These are phyloP conservation scores for Xenopus borealis DNA, from an alignment of 2,113 vertebrate genomes.

Conservation along the genomic window DNA sequence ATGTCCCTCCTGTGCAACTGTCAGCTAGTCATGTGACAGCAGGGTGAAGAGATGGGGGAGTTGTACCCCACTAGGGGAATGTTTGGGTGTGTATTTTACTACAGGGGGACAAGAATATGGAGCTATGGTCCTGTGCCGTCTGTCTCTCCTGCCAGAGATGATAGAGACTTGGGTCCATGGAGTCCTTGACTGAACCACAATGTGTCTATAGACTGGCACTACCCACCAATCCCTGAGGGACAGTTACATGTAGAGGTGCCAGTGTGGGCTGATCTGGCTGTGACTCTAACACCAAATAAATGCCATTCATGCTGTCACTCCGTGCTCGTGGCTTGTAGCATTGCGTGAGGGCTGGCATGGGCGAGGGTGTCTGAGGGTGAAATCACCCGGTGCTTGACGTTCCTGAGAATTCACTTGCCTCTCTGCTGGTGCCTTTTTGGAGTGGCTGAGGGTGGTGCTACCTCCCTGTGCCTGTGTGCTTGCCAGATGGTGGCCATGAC, in stretches of 20 bases:
- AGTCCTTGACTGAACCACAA: not conserved
- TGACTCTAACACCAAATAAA: not conserved
- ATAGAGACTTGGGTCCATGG: slow-evolving; percentile 2
- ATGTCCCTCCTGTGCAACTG: not conserved
- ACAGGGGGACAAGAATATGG: not conserved
- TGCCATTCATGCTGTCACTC: too few species aligned
- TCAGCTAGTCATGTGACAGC: not conserved
- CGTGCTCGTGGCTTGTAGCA: too few species aligned
- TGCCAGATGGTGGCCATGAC: too few species aligned
- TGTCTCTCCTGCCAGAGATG: not conserved
- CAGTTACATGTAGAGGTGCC: not conserved
- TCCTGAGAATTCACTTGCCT: too few species aligned
- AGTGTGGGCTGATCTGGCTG: not conserved
- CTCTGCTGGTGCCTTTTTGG: too few species aligned
- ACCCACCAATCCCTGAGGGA: not conserved
- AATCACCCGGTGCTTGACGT: too few species aligned
- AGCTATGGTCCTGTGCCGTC: not conserved
- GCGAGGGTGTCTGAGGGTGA: too few species aligned
- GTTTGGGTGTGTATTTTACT: not conserved
- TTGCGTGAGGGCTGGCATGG: too few species aligned
- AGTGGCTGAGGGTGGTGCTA: too few species aligned
- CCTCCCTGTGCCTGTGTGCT: too few species aligned
- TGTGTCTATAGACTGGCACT: not conserved
- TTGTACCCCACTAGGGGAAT: not conserved
- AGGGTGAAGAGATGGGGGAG: not conserved